Evolutionary conservation across 2,113 vertebrate genomes (phyloP).

Genomic region (Scartelaos histophorus): DNA sequence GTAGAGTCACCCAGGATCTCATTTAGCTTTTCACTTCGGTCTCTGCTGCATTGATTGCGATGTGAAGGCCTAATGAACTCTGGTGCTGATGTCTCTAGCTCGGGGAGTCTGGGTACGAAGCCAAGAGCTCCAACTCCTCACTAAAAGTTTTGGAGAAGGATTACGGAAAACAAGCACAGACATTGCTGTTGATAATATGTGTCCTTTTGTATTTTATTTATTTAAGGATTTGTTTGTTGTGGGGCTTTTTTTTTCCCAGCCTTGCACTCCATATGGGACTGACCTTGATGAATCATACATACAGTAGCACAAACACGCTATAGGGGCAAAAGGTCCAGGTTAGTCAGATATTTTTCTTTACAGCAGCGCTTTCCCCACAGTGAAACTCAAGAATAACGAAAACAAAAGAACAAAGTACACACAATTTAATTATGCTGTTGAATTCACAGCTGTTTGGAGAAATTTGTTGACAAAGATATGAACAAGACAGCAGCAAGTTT

Average conservation of each 20-base stretch:
- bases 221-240: neutral
- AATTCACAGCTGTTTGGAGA: constrained; percentile 18
- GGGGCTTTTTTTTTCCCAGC: neutral
- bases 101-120: constrained; percentile 42
- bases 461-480: constrained; percentile 10
- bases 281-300: constrained; percentile 53
- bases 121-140: constrained; percentile 42
- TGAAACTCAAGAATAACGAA: constrained; percentile 39
- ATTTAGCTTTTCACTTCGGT: constrained; percentile 69
- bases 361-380: constrained; percentile 7
- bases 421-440: constrained; percentile 52
- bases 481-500: constrained; percentile 8
- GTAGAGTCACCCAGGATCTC: constrained; percentile 72
- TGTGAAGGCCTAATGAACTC: constrained; percentile 73
- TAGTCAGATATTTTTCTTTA: constrained; percentile 28
- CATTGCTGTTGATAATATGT: constrained; percentile 21
- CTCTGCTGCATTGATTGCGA: constrained; percentile 72
- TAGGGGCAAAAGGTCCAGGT: constrained; percentile 39
- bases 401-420: constrained; percentile 12
- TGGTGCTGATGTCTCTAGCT: constrained; percentile 49
- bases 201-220: neutral
- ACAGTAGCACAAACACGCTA: constrained; percentile 14
- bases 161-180: constrained; percentile 36
- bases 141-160: constrained; percentile 40
- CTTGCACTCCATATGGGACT: constrained; percentile 24